Evolutionary conservation across 2,888 invertebrate species (phyloP), one percentile per base, ranked within the genome.

Genomic region (Watsonalla binaria): DNA sequence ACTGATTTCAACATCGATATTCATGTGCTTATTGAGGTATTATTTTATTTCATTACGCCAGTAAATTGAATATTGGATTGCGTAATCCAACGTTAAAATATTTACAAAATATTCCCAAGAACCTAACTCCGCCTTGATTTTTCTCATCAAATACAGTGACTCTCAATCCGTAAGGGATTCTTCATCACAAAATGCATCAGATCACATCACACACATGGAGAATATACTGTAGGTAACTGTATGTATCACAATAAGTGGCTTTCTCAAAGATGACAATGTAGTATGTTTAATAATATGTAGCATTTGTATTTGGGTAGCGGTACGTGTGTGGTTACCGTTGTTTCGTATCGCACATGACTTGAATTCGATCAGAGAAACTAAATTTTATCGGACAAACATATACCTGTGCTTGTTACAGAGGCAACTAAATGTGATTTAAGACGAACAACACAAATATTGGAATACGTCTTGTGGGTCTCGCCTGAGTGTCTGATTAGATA

Each of bases 341-440:
- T 68, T 68, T 66, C 64, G 63, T 58, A 56, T 61, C 57, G 69
- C 59, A 69, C 88, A 84, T 85, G 90, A 86, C 87, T 83, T 75
- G 90, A 90, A 89, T 90, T 65, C 74, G 70, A 85, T 82, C 76
- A 76, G 70, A 61, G 71, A 81, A 86, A 88, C 84, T 84, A 82
- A 83, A 86, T 85, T 84, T 83, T 80, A 86, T 84, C 78, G 73
- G 63, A 72, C 83, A 82, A 81, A 84, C 78, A 83, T 81, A 83
- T 81, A 86, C 88, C 86, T 87, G 86, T 62, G 76, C 78, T 85
- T 80, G 87, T 86, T 82, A 84, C 82, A 70, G 72, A 66, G 71
- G 74, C 75, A 74, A 74, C 74, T 70, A 84, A 89, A 90, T 90
- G 82, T 83, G 83, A 89, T 90, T 90, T 88, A 86, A 84, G 89